phyloP scores from a whole-genome alignment of 2,113 vertebrate genomes.

The Shinisaurus crocodilurus region DNA sequence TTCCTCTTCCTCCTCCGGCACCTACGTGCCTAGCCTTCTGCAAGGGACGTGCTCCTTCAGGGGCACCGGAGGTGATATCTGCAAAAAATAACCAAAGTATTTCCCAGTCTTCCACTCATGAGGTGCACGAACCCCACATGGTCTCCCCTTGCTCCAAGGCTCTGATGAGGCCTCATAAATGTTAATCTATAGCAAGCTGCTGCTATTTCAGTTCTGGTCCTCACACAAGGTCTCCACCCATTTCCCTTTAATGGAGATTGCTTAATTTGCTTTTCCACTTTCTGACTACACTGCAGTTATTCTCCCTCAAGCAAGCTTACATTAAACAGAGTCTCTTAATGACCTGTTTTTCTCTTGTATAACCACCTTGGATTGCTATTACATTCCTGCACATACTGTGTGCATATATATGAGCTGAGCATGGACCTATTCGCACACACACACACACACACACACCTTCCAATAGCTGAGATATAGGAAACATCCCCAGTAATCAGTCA shows the following conservation, averaged over 20 bases:
- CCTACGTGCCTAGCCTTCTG: neutral
- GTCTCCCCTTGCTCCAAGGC: neutral
- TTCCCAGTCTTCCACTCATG: neutral
- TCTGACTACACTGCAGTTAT: neutral
- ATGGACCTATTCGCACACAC: slow-evolving; percentile 5
- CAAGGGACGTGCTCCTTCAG: neutral
- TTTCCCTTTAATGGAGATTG: neutral
- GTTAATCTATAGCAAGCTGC: neutral
- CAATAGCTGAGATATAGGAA: slow-evolving; percentile 20
- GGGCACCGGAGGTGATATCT: neutral
- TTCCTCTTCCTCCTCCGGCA: neutral
- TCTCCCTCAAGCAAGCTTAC: slow-evolving; percentile 20
- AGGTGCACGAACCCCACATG: neutral
- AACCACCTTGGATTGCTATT: slow-evolving; percentile 43
- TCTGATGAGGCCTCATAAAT: neutral
- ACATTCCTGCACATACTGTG: neutral
- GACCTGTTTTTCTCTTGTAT: slow-evolving; percentile 38
- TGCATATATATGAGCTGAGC: slow-evolving; percentile 16
- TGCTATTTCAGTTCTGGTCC: neutral
- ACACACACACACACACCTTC: neutral
- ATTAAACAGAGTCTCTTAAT: slow-evolving; percentile 39
- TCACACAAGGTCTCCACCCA: neutral
- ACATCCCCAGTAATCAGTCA: neutral
- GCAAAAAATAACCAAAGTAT: neutral
- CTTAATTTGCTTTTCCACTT: neutral